Evolutionary conservation across 2,113 vertebrate genomes (phyloP).

Genomic region (Alosa alosa): DNA sequence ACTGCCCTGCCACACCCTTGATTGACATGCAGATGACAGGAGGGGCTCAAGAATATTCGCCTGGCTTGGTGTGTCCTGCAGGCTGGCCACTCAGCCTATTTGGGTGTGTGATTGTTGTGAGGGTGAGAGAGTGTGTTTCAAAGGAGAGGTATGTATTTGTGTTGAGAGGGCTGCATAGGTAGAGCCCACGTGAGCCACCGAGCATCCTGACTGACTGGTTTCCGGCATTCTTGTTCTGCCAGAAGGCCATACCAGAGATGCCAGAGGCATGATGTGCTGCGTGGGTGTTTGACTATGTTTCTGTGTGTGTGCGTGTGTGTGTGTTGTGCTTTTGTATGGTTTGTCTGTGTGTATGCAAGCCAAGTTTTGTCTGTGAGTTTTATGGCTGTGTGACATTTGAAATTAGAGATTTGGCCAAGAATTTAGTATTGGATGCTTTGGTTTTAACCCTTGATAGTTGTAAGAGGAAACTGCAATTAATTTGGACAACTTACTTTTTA

Average conservation of each 20-base stretch:
- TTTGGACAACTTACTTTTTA: not conserved
- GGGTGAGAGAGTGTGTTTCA: not conserved
- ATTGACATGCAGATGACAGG: not conserved
- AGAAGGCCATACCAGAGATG: slow-evolving; percentile 53
- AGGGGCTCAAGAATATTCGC: not conserved
- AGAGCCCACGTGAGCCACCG: slow-evolving; percentile 39
- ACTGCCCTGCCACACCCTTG: not conserved
- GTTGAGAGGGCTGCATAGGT: not conserved
- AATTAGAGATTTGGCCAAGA: not conserved
- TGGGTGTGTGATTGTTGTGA: slow-evolving; percentile 1
- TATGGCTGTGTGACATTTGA: not conserved
- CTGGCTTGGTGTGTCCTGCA: not conserved
- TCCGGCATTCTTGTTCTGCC: slow-evolving; percentile 49
- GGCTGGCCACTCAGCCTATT: not conserved
- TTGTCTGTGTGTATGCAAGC: not conserved
- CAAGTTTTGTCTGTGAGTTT: not conserved
- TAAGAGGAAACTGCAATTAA: not conserved
- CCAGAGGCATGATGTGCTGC: slow-evolving; percentile 52
- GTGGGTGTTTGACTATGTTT: not conserved
- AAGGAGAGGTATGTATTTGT: slow-evolving; percentile 10
- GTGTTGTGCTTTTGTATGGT: too few species aligned
- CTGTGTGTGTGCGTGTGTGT: not conserved
- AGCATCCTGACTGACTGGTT: slow-evolving; percentile 65
- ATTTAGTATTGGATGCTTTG: not conserved
- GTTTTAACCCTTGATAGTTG: not conserved